phyloP scores from a whole-genome alignment of 1,140 invertebrate species.

The Drosophila ficusphila region DNA sequence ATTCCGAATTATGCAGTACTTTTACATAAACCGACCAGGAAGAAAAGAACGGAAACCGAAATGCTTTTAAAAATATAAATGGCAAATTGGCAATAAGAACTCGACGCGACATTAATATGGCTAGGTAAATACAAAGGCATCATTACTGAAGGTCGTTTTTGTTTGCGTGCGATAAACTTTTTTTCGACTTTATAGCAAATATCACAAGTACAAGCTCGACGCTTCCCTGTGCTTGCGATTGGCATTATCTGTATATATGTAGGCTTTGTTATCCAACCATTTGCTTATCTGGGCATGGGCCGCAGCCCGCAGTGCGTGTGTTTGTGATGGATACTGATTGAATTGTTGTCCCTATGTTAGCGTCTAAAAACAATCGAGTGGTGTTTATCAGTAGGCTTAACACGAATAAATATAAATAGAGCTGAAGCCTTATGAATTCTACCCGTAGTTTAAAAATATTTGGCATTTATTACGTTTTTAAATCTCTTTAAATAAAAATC shows the following conservation, averaged over 20 bases:
- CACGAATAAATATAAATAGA: background rate
- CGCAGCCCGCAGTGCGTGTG: background rate
- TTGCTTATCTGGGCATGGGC: constrained; percentile 53
- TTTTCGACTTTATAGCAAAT: constrained; percentile 54
- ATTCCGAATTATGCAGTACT: background rate
- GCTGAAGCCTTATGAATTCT: too few relatives aligned
- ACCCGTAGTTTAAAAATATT: too few relatives aligned
- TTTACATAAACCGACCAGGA: constrained; percentile 1
- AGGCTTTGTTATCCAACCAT: constrained; percentile 64
- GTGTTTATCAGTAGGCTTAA: constrained; percentile 46
- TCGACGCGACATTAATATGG: constrained; percentile 48
- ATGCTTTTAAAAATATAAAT: constrained; percentile 27
- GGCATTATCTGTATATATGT: constrained; percentile 38
- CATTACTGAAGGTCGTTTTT: constrained; percentile 68
- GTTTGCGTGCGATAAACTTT: constrained; percentile 67
- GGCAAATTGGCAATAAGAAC: constrained; percentile 46
- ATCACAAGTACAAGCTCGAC: constrained; percentile 40
- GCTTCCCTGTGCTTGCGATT: constrained; percentile 25
- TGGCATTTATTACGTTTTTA: too few relatives aligned
- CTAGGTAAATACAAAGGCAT: constrained; percentile 43
- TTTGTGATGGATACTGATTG: constrained; percentile 62
- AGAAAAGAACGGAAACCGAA: constrained; percentile 14
- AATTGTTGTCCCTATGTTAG: constrained; percentile 57
- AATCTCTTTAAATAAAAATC: too few relatives aligned
- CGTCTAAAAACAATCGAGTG: constrained; percentile 30